A percentile compares a stretch with the other conserved stretches of the same genome.
phyloP scores from a whole-genome alignment of 30 jellyfish, hydroid and myxozoan genomes.

The Mastigias papua region DNA sequence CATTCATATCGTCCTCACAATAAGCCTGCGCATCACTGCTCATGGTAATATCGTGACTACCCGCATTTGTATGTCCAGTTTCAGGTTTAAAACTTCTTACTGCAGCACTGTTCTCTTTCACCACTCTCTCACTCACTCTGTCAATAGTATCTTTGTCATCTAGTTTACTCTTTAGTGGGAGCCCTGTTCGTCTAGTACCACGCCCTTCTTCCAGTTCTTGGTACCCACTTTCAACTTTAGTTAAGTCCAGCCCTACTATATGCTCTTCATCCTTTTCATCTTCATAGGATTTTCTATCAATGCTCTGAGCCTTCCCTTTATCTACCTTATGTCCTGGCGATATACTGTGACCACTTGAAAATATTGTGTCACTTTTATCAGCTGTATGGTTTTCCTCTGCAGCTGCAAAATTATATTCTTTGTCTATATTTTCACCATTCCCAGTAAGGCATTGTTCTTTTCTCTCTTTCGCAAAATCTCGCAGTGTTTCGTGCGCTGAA shows the following conservation, averaged over 20 bases:
- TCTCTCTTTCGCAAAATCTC: not conserved
- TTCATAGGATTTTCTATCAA: no score
- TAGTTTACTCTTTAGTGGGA: not conserved
- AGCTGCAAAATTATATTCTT: not conserved
- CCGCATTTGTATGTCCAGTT: not conserved
- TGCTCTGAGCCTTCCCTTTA: no score
- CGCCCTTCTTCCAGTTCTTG: not conserved
- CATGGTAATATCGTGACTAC: not conserved
- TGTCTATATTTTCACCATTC: no score
- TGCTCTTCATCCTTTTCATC: not conserved
- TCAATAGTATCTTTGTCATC: not conserved
- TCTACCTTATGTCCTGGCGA: not conserved
- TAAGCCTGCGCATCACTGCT: not conserved
- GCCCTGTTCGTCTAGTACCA: not conserved
- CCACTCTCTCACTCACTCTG: no score
- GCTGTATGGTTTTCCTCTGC: not conserved
- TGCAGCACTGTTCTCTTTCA: not conserved
- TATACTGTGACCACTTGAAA: not conserved
- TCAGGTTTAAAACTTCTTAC: not conserved
- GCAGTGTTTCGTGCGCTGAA: not conserved
- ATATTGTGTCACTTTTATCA: not conserved
- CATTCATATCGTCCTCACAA: not conserved
- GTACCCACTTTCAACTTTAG: not conserved
- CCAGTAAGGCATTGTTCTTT: not conserved
- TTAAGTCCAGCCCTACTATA: no score